phyloP scores from a whole-genome alignment of 2,888 invertebrate genomes.

The Amphipyra tragopoginis region DNA sequence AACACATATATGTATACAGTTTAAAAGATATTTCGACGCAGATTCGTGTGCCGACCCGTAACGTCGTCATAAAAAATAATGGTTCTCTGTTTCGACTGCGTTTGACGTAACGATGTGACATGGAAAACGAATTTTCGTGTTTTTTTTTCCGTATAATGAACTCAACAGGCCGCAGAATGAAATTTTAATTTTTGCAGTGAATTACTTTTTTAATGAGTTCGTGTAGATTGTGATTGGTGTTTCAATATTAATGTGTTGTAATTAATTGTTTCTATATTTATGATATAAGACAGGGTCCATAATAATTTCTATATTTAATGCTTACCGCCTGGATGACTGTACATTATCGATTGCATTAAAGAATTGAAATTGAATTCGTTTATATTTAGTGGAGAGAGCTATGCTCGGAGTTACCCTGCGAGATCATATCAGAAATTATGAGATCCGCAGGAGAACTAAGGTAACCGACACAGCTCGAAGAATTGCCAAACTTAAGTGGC shows the following conservation, averaged over 20 bases:
- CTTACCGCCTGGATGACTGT: too few relatives aligned
- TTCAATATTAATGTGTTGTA: slow-evolving; percentile 38
- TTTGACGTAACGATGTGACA: slow-evolving; percentile 67
- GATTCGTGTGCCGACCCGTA: slow-evolving; percentile 56
- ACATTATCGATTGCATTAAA: too few relatives aligned
- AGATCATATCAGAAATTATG: too few relatives aligned
- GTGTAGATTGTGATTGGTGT: slow-evolving; percentile 49
- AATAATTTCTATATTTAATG: too few relatives aligned
- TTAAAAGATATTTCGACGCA: slow-evolving; percentile 29
- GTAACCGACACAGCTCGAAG: too few relatives aligned
- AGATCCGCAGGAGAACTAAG: too few relatives aligned
- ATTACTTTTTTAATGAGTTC: slow-evolving; percentile 57
- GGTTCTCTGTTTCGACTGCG: slow-evolving; percentile 64
- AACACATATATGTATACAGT: slow-evolving; percentile 12
- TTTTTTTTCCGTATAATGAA: slow-evolving; percentile 53
- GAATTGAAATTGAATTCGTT: too few relatives aligned
- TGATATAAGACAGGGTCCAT: too few relatives aligned
- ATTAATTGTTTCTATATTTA: slow-evolving; percentile 7
- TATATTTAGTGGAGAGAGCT: too few relatives aligned
- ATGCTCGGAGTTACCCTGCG: too few relatives aligned
- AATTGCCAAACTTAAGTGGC: too few relatives aligned
- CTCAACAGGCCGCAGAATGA: slow-evolving; percentile 40
- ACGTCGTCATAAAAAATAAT: slow-evolving; percentile 65
- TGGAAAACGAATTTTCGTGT: slow-evolving; percentile 62
- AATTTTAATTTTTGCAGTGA: slow-evolving; percentile 52